A percentile compares a stretch with the other conserved stretches of the same genome.
These are phyloP conservation scores for Euplagia quadripunctaria DNA, from an alignment of 2,888 invertebrate genomes.

Conservation along the genomic window DNA sequence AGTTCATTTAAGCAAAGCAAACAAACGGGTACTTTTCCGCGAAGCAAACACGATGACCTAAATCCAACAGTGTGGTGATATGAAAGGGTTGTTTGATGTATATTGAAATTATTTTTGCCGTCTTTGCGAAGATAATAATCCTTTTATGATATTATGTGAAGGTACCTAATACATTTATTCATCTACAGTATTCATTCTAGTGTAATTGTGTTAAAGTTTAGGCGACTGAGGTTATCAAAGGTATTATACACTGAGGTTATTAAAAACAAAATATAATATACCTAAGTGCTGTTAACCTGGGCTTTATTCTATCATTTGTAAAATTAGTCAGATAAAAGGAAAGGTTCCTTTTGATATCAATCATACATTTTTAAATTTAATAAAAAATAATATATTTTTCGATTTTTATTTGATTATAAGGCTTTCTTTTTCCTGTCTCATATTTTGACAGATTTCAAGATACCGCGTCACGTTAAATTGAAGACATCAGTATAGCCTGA, in stretches of 20 bases:
- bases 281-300: too few species aligned
- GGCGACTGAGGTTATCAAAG: background rate
- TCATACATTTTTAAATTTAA: too few species aligned
- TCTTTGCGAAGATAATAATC: slow-evolving; percentile 26
- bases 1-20: slow-evolving; percentile 36
- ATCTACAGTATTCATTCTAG: background rate
- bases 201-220: background rate
- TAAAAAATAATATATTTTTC: too few species aligned
- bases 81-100: slow-evolving; percentile 36
- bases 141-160: slow-evolving; percentile 22
- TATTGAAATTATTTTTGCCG: slow-evolving; percentile 34
- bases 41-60: slow-evolving; percentile 47
- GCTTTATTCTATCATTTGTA: too few species aligned
- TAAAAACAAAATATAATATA: background rate
- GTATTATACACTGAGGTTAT: background rate
- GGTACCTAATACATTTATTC: background rate
- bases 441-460: too few species aligned
- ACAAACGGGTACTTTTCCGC: slow-evolving; percentile 22
- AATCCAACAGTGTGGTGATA: slow-evolving; percentile 35
- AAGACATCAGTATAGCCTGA: too few species aligned
- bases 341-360: too few species aligned
- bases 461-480: too few species aligned
- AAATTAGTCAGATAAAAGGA: too few species aligned
- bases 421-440: too few species aligned
- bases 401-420: too few species aligned